Conservation (phyloP, 2,888 invertebrate genomes). For the Byasa hedistus region DNA sequence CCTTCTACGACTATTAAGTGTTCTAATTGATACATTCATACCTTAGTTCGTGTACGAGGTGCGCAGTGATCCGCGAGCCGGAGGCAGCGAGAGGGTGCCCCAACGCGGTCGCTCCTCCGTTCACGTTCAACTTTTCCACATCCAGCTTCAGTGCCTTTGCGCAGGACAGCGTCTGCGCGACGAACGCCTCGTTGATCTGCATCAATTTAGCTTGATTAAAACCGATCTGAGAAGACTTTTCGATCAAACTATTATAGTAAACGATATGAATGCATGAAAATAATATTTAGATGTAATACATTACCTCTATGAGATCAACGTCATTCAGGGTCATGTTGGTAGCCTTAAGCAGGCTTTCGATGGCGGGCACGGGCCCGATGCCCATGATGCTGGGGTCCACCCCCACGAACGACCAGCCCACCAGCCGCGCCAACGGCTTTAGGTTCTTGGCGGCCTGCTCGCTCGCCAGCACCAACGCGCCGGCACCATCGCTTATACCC, state of each 20-base stretch:
- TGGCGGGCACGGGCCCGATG: slow-evolving; percentile 97
- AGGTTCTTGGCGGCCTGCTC: slow-evolving; percentile 93
- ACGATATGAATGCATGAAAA: too few relatives aligned
- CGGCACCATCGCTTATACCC: slow-evolving; percentile 99
- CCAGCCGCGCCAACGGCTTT: slow-evolving; percentile 93
- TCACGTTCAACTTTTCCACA: slow-evolving; percentile 92
- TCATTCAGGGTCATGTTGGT: slow-evolving; percentile 90
- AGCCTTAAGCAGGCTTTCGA: slow-evolving; percentile 89
- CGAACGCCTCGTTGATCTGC: slow-evolving; percentile 99
- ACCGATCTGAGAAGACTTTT: too few relatives aligned
- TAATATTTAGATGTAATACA: slow-evolving; percentile 18
- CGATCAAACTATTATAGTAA: too few relatives aligned
- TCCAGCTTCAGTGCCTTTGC: slow-evolving; percentile 93
- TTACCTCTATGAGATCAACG: slow-evolving; percentile 95
- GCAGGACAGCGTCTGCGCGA: slow-evolving; percentile 95
- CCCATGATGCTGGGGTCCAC: slow-evolving; percentile 99
- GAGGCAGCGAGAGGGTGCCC: slow-evolving; percentile 99
- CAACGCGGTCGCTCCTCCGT: slow-evolving; percentile 97
- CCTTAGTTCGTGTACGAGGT: slow-evolving; percentile 95
- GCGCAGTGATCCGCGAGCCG: slow-evolving; percentile 94
- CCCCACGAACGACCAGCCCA: slow-evolving; percentile 95
- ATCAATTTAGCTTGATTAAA: neutral
- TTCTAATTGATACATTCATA: slow-evolving; percentile 51
- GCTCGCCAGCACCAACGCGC: slow-evolving; percentile 92
- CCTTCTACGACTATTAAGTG: too few relatives aligned